phyloP scores from a whole-genome alignment of 64 coral and sea anemone species.

The Stylophora pistillata region DNA sequence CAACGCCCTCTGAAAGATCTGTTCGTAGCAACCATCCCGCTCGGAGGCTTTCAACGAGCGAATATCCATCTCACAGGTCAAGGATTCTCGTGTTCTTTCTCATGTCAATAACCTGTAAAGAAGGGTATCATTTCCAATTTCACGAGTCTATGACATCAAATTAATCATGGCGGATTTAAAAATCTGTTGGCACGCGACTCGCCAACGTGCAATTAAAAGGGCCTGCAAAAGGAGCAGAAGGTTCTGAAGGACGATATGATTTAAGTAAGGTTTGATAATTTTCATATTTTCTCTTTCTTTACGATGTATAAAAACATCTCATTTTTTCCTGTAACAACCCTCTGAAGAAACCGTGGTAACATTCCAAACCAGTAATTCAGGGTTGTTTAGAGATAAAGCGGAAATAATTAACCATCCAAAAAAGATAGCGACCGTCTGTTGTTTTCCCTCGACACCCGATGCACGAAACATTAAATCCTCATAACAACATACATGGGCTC shows the following conservation, averaged over 20 bases:
- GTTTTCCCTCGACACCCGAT: background rate
- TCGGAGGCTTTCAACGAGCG: background rate
- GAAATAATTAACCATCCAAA: background rate
- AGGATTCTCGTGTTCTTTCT: background rate
- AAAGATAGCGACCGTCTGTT: background rate
- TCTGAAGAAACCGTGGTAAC: background rate
- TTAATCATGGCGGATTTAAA: background rate
- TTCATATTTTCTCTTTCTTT: no score
- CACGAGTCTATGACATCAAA: background rate
- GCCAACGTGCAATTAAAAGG: background rate
- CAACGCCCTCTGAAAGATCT: background rate
- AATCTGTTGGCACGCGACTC: slow-evolving; percentile 11
- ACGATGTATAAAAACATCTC: no score
- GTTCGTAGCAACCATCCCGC: background rate
- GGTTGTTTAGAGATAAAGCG: background rate
- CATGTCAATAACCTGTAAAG: background rate
- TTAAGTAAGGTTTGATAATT: background rate
- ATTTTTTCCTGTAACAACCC: no score
- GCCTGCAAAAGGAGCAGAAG: background rate
- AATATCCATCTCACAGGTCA: background rate
- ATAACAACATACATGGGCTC: background rate
- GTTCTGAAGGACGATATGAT: background rate
- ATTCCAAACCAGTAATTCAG: background rate
- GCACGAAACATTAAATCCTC: background rate
- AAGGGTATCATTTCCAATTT: background rate